Conservation (phyloP, 2,113 vertebrate species). For the Cepphus grylle region DNA sequence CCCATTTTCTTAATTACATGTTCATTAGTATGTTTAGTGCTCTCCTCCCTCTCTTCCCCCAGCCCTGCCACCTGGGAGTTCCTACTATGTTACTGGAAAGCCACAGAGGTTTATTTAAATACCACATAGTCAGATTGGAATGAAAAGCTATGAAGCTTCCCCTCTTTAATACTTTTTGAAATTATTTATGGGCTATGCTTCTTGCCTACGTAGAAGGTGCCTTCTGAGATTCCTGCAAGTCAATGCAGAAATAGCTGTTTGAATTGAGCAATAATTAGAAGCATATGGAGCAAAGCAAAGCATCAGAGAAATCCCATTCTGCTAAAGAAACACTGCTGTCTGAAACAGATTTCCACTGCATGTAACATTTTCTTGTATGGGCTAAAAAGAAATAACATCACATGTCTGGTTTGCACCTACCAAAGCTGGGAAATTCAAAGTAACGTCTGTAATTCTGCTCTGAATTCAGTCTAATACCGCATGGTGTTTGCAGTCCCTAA, state of each 20-base stretch:
- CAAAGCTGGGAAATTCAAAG: constrained; percentile 38
- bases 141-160: constrained; percentile 57
- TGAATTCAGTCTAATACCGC: background rate
- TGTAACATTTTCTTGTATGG: constrained; percentile 49
- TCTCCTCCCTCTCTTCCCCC: constrained; percentile 60
- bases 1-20: constrained; percentile 70
- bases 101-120: constrained; percentile 65
- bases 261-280: constrained; percentile 67
- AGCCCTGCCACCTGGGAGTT: constrained; percentile 58
- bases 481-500: background rate
- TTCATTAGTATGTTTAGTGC: constrained; percentile 66
- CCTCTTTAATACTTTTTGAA: constrained; percentile 62
- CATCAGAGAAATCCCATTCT: constrained; percentile 66
- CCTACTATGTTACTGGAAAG: constrained; percentile 54
- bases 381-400: constrained; percentile 38
- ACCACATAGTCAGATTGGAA: constrained; percentile 46
- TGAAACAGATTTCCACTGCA: constrained; percentile 58
- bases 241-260: constrained; percentile 64
- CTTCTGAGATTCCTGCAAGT: constrained; percentile 65
- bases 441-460: background rate
- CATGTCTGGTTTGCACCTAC: constrained; percentile 50
- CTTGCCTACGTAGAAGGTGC: constrained; percentile 15
- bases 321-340: constrained; percentile 51
- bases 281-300: constrained; percentile 52
- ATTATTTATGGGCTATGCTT: constrained; percentile 58